Evolutionary conservation across 2,888 invertebrate genomes (phyloP).

Genomic region (Ormyrus thymus): DNA sequence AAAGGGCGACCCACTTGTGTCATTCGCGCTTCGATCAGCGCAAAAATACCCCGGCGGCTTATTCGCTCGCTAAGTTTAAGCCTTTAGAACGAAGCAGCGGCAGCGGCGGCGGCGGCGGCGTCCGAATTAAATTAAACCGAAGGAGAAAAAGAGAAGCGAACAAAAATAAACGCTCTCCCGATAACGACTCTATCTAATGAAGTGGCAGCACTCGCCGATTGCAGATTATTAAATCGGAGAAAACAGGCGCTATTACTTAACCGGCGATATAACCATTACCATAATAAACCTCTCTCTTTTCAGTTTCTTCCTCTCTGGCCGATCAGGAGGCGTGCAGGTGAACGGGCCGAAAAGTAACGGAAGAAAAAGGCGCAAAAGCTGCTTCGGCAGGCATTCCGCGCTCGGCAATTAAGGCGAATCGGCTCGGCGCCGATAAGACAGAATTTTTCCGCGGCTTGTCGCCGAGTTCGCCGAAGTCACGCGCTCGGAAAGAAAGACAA

Average conservation of each 20-base stretch:
- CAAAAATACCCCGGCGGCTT: too few relatives aligned
- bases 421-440: conserved; percentile 20
- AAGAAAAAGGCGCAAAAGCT: not conserved
- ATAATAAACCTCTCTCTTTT: not conserved
- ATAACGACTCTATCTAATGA: conserved; percentile 1
- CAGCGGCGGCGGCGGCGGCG: too few relatives aligned
- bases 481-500: conserved; percentile 12
- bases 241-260: conserved; percentile 7
- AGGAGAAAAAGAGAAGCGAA: not conserved
- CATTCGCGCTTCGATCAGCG: too few relatives aligned
- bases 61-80: too few relatives aligned
- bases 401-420: conserved; percentile 45
- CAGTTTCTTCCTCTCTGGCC: not conserved
- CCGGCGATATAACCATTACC: not conserved
- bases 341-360: not conserved
- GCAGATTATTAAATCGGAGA: conserved; percentile 13
- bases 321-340: not conserved
- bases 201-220: not conserved
- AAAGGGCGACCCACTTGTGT: too few relatives aligned
- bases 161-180: not conserved
- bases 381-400: not conserved
- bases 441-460: conserved; percentile 31
- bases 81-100: too few relatives aligned
- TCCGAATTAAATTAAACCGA: too few relatives aligned
- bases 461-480: conserved; percentile 30